Percentiles rank a stretch among this genome's conserved stretches.
phyloP scores from a whole-genome alignment of 2,888 invertebrate genomes.

The Leptinotarsa peninsularis region DNA sequence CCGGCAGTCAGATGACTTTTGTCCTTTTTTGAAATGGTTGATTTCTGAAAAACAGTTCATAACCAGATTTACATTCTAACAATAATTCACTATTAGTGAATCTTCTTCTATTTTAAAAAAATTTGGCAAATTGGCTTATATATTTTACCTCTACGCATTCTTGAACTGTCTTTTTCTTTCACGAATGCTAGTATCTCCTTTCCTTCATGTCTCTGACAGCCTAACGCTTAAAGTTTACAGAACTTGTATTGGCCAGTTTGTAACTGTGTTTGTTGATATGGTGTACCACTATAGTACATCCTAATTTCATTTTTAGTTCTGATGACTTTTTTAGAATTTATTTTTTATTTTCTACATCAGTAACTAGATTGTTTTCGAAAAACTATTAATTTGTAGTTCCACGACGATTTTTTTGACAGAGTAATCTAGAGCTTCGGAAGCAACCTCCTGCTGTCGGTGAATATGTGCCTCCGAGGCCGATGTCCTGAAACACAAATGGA shows the following conservation, averaged over 20 bases:
- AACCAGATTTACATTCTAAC: background rate
- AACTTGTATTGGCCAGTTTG: background rate
- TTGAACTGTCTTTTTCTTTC: background rate
- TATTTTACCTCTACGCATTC: slow-evolving; percentile 1
- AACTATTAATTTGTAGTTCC: slow-evolving; percentile 19
- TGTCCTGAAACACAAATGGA: no score
- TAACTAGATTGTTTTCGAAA: slow-evolving; percentile 21
- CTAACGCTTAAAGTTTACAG: slow-evolving; percentile 11
- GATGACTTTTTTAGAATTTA: slow-evolving; percentile 56
- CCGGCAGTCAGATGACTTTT: no score
- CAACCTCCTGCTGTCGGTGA: background rate
- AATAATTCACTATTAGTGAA: background rate
- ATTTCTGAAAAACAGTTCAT: background rate
- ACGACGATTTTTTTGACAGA: slow-evolving; percentile 16
- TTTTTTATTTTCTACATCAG: slow-evolving; percentile 14
- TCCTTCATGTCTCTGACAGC: background rate
- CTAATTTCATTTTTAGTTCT: slow-evolving; percentile 70
- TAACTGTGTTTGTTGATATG: background rate
- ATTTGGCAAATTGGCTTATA: no score
- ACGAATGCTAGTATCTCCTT: background rate
- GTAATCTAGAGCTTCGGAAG: background rate
- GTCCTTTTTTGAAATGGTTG: no score
- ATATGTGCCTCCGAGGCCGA: no score
- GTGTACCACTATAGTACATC: background rate
- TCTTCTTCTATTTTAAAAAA: background rate